Conservation (phyloP, 2,113 vertebrate species). For the Maccullochella peelii region DNA sequence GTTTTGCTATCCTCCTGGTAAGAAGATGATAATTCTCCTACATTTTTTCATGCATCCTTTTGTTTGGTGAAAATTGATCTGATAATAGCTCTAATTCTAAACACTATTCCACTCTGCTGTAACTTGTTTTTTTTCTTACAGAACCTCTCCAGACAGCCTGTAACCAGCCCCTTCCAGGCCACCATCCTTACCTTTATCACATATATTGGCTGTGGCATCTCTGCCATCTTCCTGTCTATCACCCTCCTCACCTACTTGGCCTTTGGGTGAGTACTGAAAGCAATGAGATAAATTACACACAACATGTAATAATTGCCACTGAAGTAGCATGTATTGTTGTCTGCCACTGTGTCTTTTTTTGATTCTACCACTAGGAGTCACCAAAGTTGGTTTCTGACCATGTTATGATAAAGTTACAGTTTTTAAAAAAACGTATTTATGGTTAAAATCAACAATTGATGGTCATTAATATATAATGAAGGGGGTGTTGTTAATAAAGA, state of each 20-base stretch:
- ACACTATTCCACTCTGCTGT: not conserved
- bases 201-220: conserved; percentile 95
- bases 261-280: conserved; percentile 89
- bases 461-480: not conserved
- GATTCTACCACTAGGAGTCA: not conserved
- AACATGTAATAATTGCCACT: not conserved
- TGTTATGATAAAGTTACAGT: not conserved
- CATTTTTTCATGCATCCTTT: not conserved
- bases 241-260: conserved; percentile 95
- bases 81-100: not conserved
- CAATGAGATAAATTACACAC: not conserved
- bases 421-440: too few species aligned
- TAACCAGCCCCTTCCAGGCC: conserved; percentile 76
- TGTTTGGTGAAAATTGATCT: not conserved
- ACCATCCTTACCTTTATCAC: conserved; percentile 94
- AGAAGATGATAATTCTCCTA: not conserved
- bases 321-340: not conserved
- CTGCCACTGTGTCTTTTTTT: not conserved
- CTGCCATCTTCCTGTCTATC: conserved; percentile 93
- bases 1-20: conserved; percentile 94
- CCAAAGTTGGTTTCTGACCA: not conserved
- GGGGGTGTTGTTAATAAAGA: not conserved
- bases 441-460: not conserved
- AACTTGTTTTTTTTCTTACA: conserved; percentile 63
- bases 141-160: conserved; percentile 84